These are phyloP conservation scores for Triops longicaudatus DNA, from an alignment of 1,140 invertebrate genomes.

Conservation along the genomic window DNA sequence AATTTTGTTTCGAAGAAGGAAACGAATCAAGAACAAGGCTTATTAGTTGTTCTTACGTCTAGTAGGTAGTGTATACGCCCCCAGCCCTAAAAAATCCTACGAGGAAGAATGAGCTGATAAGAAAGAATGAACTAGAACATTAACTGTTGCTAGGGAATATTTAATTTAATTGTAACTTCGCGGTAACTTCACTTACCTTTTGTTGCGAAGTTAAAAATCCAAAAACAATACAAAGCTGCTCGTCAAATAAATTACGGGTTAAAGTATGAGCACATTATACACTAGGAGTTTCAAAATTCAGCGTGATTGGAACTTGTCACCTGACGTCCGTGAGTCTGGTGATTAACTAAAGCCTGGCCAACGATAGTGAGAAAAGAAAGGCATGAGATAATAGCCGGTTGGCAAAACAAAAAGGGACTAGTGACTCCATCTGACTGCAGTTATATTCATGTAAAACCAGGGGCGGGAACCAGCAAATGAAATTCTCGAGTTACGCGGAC, in stretches of 20 bases:
- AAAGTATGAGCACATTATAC: background rate
- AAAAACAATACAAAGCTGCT: background rate
- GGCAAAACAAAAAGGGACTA: background rate
- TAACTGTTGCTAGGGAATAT: no score
- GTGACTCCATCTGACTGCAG: background rate
- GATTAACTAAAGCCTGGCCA: slow-evolving; percentile 1
- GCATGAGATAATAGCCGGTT: background rate
- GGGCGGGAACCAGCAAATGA: no score
- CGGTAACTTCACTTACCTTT: background rate
- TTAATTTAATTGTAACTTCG: no score
- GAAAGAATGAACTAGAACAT: no score
- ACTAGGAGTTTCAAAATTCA: background rate
- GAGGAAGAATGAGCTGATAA: no score
- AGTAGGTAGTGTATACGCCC: no score
- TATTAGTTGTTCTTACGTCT: no score
- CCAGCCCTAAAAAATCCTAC: no score
- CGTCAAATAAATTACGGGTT: background rate
- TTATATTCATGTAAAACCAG: background rate
- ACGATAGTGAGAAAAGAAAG: background rate
- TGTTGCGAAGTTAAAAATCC: background rate
- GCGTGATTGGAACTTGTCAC: background rate
- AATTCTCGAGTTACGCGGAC: no score
- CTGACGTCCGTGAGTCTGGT: background rate
- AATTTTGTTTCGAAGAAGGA: no score
- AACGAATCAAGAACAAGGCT: no score